These are phyloP conservation scores for Cisticola juncidis DNA, from an alignment of 2,113 vertebrate genomes.

Conservation along the genomic window DNA sequence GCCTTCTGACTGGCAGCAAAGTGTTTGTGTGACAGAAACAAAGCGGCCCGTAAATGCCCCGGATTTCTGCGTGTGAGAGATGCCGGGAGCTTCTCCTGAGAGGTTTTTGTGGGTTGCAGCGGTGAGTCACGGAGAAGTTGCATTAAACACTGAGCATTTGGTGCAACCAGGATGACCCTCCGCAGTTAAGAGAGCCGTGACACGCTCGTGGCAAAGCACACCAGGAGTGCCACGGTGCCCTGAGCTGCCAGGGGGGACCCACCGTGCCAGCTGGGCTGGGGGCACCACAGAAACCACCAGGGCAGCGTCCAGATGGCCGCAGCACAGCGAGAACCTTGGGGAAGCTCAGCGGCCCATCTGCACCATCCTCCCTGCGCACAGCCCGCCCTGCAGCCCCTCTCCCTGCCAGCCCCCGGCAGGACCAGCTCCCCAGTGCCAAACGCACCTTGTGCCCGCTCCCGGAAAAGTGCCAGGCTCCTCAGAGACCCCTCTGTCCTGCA, in stretches of 20 bases:
- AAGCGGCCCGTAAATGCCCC: background rate
- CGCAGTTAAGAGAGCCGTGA: accelerated
- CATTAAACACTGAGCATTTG: background rate
- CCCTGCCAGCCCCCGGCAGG: background rate
- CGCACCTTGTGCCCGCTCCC: background rate
- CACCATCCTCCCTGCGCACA: background rate
- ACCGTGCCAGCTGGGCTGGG: background rate
- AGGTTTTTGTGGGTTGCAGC: background rate
- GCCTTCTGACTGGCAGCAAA: background rate
- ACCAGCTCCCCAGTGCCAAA: background rate
- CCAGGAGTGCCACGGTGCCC: too few relatives aligned
- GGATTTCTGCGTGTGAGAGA: background rate
- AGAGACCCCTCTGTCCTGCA: accelerated
- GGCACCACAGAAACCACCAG: background rate
- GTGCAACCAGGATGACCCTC: background rate
- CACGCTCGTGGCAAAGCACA: background rate
- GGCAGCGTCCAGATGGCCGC: background rate
- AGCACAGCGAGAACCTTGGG: background rate
- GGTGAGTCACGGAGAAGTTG: background rate
- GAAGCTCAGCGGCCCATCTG: background rate
- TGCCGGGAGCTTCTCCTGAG: background rate
- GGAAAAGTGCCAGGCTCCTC: accelerated
- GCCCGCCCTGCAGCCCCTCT: background rate
- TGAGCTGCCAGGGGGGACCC: background rate
- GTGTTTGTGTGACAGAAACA: background rate